These are phyloP conservation scores for Bilobella aurantiaca DNA, from an alignment of 1,140 invertebrate species.

Conservation along the genomic window DNA sequence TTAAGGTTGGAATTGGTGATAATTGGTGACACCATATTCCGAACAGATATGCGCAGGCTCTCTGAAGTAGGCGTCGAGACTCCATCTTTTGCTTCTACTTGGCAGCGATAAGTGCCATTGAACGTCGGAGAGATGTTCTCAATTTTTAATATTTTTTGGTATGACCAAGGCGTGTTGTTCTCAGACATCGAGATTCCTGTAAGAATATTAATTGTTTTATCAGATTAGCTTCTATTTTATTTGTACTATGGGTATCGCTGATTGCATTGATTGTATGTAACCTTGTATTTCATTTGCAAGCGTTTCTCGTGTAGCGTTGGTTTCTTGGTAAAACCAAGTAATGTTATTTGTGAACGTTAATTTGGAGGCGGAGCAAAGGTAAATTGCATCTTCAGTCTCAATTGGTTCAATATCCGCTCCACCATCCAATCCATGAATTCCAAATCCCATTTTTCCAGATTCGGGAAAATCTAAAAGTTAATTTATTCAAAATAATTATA, in stretches of 20 bases:
- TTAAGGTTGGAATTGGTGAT: slow-evolving; percentile 21
- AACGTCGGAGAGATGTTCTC: no score
- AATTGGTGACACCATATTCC: not conserved
- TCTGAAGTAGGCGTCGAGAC: no score
- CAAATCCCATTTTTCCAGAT: slow-evolving; percentile 1
- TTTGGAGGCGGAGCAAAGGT: slow-evolving; percentile 19
- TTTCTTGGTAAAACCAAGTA: not conserved
- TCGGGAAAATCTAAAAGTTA: slow-evolving; percentile 24
- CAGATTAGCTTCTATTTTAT: no score
- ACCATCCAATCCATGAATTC: not conserved
- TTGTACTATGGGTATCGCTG: no score
- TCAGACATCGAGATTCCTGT: no score
- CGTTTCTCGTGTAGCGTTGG: not conserved
- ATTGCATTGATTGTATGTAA: no score
- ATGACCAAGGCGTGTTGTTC: no score
- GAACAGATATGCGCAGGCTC: no score
- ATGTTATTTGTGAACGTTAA: not conserved
- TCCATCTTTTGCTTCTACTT: not conserved
- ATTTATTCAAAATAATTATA: no score
- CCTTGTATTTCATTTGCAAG: not conserved
- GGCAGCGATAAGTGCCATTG: no score
- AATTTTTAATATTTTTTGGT: no score
- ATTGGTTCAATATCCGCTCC: not conserved
- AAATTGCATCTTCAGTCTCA: slow-evolving; percentile 13
- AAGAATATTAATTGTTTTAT: no score